These are phyloP conservation scores for Nycticebus coucang DNA, from an alignment of 2,113 vertebrate genomes.

Conservation along the genomic window DNA sequence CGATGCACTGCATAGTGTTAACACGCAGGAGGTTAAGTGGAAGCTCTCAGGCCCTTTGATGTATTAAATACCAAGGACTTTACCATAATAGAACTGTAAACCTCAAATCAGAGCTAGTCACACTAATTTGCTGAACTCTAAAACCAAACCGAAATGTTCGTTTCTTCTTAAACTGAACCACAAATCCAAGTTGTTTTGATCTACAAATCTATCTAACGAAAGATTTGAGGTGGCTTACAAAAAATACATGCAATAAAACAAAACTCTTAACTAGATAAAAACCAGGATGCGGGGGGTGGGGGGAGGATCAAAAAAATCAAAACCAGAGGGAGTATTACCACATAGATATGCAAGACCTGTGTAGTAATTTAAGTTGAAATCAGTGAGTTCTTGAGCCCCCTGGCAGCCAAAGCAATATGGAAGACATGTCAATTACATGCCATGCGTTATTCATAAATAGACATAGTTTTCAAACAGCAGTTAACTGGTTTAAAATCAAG, in stretches of 20 bases:
- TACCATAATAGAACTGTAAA: slow-evolving; percentile 78
- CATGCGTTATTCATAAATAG: slow-evolving; percentile 26
- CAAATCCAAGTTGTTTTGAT: slow-evolving; percentile 80
- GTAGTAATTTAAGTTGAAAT: slow-evolving; percentile 43
- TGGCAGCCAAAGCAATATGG: slow-evolving; percentile 66
- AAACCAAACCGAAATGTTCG: slow-evolving; percentile 76
- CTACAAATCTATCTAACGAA: slow-evolving; percentile 77
- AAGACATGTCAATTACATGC: slow-evolving; percentile 33
- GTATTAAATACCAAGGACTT: slow-evolving; percentile 79
- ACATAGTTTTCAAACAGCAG: slow-evolving; percentile 34
- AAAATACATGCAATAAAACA: slow-evolving; percentile 77
- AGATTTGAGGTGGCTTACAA: slow-evolving; percentile 77
- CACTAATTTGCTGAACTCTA: slow-evolving; percentile 80
- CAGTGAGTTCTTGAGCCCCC: slow-evolving; percentile 43
- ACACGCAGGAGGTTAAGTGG: slow-evolving; percentile 73
- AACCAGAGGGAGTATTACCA: slow-evolving; percentile 71
- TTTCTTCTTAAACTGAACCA: slow-evolving; percentile 79
- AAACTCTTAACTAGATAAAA: slow-evolving; percentile 80
- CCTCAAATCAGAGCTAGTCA: slow-evolving; percentile 82
- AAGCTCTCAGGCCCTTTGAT: slow-evolving; percentile 74
- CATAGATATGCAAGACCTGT: slow-evolving; percentile 17
- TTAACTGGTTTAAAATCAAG: slow-evolving; percentile 51
- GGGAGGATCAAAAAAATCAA: slow-evolving; percentile 50
- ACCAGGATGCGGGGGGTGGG: slow-evolving; percentile 73
- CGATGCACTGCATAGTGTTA: slow-evolving; percentile 66